Evolutionary conservation across 2,113 vertebrate genomes (phyloP).

Genomic region (Glaucidium brasilianum): DNA sequence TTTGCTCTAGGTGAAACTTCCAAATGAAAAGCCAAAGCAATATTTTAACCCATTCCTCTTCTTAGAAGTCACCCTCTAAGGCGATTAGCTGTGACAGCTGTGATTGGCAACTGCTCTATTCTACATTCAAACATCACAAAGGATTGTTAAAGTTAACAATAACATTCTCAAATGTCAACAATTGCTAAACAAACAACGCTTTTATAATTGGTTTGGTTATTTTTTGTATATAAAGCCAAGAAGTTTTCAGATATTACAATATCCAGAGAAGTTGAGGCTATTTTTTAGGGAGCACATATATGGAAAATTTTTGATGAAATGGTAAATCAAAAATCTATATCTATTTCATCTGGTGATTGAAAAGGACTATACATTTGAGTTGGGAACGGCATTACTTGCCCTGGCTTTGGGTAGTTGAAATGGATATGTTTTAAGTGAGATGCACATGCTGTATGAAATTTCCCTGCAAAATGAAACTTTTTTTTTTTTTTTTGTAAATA

Average conservation of each 20-base stretch:
- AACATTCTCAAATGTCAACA: neutral
- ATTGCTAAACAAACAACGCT: neutral
- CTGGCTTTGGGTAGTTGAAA: neutral
- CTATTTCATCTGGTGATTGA: neutral
- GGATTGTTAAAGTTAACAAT: neutral
- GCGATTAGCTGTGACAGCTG: neutral
- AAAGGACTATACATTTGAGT: neutral
- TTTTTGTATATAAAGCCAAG: neutral
- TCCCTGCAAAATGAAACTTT: neutral
- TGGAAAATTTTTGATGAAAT: neutral
- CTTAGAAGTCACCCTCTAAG: neutral
- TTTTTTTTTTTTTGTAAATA: neutral
- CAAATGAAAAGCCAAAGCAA: neutral
- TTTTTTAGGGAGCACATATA: neutral
- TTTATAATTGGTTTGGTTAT: neutral
- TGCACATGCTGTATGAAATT: neutral
- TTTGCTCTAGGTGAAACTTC: neutral
- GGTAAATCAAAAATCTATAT: neutral
- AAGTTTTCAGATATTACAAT: neutral
- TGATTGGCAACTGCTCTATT: neutral
- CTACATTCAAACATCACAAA: neutral
- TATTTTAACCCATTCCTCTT: neutral
- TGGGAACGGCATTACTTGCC: accelerated
- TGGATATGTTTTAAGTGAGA: neutral
- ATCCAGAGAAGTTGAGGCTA: neutral